Base-by-base conservation (phyloP, 2,888 invertebrate genomes). In the Coelinius sp. region DNA sequence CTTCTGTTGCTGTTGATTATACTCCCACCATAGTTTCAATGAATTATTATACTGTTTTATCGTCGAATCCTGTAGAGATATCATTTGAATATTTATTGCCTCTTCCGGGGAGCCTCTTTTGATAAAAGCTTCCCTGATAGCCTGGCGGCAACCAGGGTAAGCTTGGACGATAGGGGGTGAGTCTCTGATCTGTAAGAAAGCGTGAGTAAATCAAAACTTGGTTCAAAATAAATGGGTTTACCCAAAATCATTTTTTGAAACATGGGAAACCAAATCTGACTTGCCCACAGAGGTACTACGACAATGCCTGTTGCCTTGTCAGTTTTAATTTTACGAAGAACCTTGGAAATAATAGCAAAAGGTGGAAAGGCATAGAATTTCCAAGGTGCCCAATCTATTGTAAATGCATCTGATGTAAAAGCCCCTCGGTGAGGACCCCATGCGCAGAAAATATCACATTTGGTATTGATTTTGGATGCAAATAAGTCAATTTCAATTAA, bases 221-320 rank as follows among this genome's bases (percentile, higher is more conserved):
- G 79, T 53, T 66, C 14, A 62, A 81, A 77, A 70, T 62, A 81
- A 77, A 70, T 73, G 17, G 59, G 4, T 20, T 65, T 38, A 4
- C 70, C 10, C 6, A 64, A 2, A 8, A 53, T 41, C 25, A 44
- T 24, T 31, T 31, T 31, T 8, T 31, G 31, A 8, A 8, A 31
- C 31, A 31, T 4, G 31, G 31, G 8, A 31, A 31, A 31, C 31
- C 31, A 31, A 31, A 8, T 31, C 31, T 31, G 79, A 3, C 69
- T 72, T 31, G 75, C 74, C 80, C 75, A 82, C 22, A 44, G 46
- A 22, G 77, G 82, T 7, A 79, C 77, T 10, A 83, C 80, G 12
- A 83, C 53, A 53, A 81, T 79, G 2, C 79, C 81, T 25, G 70
- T 68, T 6, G 82, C 79, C 62, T 73, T 77, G 24, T 82, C 80